phyloP scores from a whole-genome alignment of 2,888 invertebrate species.

The Synanthedon formicaeformis region DNA sequence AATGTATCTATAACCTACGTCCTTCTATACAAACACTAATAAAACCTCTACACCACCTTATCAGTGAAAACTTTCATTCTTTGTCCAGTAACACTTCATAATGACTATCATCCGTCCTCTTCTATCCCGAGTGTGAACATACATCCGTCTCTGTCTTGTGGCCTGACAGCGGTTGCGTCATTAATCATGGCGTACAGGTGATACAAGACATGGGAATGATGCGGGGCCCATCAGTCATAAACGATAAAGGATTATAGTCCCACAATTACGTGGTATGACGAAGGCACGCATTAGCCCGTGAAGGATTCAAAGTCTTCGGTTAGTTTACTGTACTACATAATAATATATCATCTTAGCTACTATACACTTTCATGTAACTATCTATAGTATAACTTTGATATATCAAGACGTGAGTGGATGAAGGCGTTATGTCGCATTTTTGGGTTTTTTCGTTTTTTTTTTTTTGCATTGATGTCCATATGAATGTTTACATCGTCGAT shows the following conservation, averaged over 20 bases:
- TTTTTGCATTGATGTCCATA: too few species aligned
- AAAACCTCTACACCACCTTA: not conserved
- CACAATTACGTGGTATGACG: constrained; percentile 21
- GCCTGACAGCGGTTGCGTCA: constrained; percentile 12
- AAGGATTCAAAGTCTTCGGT: not conserved
- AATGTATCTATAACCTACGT: too few species aligned
- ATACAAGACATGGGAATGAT: constrained; percentile 11
- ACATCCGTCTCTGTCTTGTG: constrained; percentile 15
- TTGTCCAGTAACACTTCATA: not conserved
- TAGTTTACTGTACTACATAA: not conserved
- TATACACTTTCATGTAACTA: too few species aligned
- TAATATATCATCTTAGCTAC: too few species aligned
- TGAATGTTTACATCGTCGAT: too few species aligned
- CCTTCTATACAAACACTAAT: not conserved
- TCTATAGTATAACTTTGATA: too few species aligned
- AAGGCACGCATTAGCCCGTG: not conserved
- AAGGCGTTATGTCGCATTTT: too few species aligned
- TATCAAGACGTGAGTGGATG: too few species aligned
- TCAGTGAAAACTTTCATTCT: not conserved
- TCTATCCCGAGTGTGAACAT: not conserved
- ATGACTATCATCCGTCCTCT: not conserved
- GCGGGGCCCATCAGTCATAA: constrained; percentile 28
- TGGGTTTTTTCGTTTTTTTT: too few species aligned
- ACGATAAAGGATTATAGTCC: constrained; percentile 26
- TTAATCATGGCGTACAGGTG: constrained; percentile 10